Conservation (phyloP, 2,797 vertebrate genomes). For the Alcedo atthis region DNA sequence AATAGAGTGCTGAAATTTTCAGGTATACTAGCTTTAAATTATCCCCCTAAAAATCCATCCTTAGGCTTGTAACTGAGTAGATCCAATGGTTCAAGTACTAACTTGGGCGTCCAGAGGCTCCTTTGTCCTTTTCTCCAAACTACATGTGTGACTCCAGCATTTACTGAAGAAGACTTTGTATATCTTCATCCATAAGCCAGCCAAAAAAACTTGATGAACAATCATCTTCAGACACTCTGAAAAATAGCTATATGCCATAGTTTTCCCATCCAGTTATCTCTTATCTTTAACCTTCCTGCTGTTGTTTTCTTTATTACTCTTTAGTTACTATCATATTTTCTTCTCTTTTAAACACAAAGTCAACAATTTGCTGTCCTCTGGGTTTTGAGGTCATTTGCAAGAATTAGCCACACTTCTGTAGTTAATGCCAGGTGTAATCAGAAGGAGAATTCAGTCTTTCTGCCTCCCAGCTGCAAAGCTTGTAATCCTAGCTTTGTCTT, state of each 20-base stretch:
- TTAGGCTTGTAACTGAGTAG: neutral
- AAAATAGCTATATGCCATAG: neutral
- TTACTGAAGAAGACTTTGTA: neutral
- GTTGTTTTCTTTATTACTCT: neutral
- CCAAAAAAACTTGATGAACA: neutral
- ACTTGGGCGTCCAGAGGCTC: neutral
- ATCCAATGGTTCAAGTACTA: neutral
- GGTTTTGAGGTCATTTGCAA: neutral
- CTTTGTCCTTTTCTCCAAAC: neutral
- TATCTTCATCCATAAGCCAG: neutral
- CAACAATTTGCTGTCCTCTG: neutral
- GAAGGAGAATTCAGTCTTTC: neutral
- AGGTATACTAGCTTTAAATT: neutral
- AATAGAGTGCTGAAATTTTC: neutral
- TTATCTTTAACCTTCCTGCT: neutral
- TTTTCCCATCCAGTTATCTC: neutral
- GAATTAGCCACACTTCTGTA: neutral
- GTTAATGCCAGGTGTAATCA: neutral
- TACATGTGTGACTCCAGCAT: neutral
- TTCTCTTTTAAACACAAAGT: neutral
- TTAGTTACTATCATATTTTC: neutral
- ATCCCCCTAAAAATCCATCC: neutral
- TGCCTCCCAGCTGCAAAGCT: neutral
- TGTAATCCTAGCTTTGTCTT: neutral
- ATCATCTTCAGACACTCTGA: neutral